Base-by-base conservation (phyloP, 64 coral and sea anemone species). In the Montipora efflorescens region DNA sequence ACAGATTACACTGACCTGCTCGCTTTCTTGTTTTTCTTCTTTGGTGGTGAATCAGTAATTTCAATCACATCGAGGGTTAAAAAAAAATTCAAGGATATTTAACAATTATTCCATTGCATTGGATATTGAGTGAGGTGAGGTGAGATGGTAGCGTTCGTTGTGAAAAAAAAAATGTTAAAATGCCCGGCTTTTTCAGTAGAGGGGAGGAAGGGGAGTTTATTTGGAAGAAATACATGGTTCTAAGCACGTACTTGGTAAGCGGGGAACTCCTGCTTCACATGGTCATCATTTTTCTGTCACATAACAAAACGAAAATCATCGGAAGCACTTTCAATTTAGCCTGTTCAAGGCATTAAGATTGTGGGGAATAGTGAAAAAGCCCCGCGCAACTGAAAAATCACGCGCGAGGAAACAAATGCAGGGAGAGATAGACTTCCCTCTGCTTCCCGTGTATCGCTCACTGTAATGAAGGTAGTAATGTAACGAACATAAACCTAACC, bases 301-400 rank as follows among this genome's bases (percentile, higher is more conserved):
- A 76, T 43, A 76, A 28, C 36, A 21, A 76, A 76, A 76, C 59
- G 22, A 76, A 76, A 76, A 76, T 45, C 74, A 28, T 76, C 74
- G 74, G 74, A 76, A 36, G 74, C 20, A 23, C 28, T 76, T 76
- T 76, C 74, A 76, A 76, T 76, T 76, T 76, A 76, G 74, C 21
- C 74, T 76, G 74, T 76, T 76, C 74, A 76, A 76, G 74, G 74
- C 74, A 76, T 76, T 76, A 76, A 47, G 74, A 76, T 76, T 76
- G 74, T 76, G 74, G 74, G 20, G 2, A 76, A 76, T 76, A 76
- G 74, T 76, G 21, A 36, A 76, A 45, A 47, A 76, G 7, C 74
- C 74, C 74, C 23, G 5, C 43, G 7, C 28, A 76, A 76, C 22
- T 43, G 23, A 76, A 76, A 76, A 76, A 76, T 76, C 74, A 14